These are phyloP conservation scores for Trissoscelio sp. DNA, from an alignment of 2,888 invertebrate species.

Conservation along the genomic window DNA sequence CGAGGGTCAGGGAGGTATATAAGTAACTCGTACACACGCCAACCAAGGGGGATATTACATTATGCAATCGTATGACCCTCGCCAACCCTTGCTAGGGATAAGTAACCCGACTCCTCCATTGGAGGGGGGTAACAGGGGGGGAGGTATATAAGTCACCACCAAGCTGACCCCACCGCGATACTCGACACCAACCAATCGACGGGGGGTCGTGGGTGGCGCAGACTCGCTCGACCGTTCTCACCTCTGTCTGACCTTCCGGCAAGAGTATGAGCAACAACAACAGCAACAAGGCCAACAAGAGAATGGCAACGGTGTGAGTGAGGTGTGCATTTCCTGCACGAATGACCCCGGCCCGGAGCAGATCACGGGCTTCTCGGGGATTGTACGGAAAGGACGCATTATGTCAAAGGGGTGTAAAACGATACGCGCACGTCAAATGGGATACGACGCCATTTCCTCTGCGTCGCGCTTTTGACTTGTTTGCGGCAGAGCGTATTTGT, in stretches of 20 bases:
- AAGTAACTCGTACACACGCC: too few relatives aligned
- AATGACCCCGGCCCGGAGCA: slow-evolving; percentile 46
- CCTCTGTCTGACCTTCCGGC: slow-evolving; percentile 25
- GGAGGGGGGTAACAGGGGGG: slow-evolving; percentile 7
- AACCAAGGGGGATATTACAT: too few relatives aligned
- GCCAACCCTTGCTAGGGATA: too few relatives aligned
- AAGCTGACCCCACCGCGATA: slow-evolving; percentile 36
- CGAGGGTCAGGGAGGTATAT: too few relatives aligned
- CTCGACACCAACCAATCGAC: slow-evolving; percentile 40
- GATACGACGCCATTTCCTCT: slow-evolving; percentile 15
- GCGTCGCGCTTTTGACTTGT: not conserved
- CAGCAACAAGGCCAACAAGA: not conserved
- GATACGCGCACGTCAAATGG: slow-evolving; percentile 39
- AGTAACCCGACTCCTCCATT: too few relatives aligned
- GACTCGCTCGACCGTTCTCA: slow-evolving; percentile 7
- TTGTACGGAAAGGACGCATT: slow-evolving; percentile 46
- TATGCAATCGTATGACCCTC: too few relatives aligned
- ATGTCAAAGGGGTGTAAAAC: slow-evolving; percentile 62
- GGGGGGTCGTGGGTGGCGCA: not conserved
- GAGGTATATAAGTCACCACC: not conserved
- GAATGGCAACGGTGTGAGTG: slow-evolving; percentile 16
- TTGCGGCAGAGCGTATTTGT: slow-evolving; percentile 25
- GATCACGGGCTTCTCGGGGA: slow-evolving; percentile 62
- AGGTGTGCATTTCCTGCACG: slow-evolving; percentile 54
- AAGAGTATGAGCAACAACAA: not conserved